Evolutionary conservation across 2,888 invertebrate genomes (phyloP), one percentile per base, ranked within the genome.

Genomic region (Drosophila aldrichi): DNA sequence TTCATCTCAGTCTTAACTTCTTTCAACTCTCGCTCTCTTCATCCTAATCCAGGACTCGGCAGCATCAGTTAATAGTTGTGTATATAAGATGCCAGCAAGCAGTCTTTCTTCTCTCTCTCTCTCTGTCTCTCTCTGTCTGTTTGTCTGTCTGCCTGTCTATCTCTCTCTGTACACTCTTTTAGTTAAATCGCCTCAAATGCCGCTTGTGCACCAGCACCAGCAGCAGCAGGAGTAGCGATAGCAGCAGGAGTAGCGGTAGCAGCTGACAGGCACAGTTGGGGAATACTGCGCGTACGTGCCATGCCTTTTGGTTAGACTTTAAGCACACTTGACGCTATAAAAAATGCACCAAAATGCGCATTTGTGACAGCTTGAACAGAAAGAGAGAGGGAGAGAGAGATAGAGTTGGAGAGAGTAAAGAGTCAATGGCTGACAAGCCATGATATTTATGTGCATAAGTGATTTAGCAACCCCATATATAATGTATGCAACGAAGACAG

Each of bases 261-360:
- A 77, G 68, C 81, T 79, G 81, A 77, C 79, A 80, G 74, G 71
- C 75, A 66, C 81, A 77, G 75, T 70, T 80, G 78, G 79, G 81
- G 78, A 79, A 79, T 78, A 78, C 79, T 61, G 66, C 67, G 74
- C 63, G 72, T 74, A 78, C 79, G 79, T 78, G 79, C 68, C 63
- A 55, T 70, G 72, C 65, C 65, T 72, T 49, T 43, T 75, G 78
- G 62, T 75, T 79, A 71, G 72, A 75, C 75, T 72, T 79, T 78
- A 78, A 78, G 78, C 79, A 79, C 78, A 79, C 72, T 78, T 77
- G 52, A 60, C 62, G 65, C 68, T 72, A 66, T 72, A 79, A 68
- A 72, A 75, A 72, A 69, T 78, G 79, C 78, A 78, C 49, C 72
- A 62, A 75, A 78, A 72, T 75, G 79, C 72, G 78, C 78, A 78